A percentile compares a stretch with the other conserved stretches of the same genome.
phyloP scores from a whole-genome alignment of 2,113 vertebrate species.

The Rhadina sibilatrix region DNA sequence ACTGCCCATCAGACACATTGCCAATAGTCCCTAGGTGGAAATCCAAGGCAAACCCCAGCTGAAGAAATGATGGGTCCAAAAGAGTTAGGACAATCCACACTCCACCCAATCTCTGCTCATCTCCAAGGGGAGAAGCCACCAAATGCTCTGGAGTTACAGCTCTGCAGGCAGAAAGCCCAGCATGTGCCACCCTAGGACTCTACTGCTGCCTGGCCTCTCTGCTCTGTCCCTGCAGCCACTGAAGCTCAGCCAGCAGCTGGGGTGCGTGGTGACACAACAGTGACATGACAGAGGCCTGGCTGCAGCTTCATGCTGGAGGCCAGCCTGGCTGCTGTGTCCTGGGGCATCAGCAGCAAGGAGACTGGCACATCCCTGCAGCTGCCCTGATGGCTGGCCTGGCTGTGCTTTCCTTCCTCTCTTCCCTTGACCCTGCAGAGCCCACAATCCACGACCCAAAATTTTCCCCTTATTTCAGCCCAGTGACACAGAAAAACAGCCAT shows the following conservation, averaged over 20 bases:
- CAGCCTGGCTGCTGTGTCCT: background rate
- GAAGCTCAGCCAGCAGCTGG: background rate
- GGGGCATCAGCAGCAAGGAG: background rate
- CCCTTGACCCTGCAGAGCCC: background rate
- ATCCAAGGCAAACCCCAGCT: background rate
- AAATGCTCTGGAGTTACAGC: background rate
- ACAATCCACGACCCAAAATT: background rate
- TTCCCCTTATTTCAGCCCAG: background rate
- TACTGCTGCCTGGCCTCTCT: background rate
- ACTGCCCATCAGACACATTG: background rate
- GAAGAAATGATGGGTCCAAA: background rate
- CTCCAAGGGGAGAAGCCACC: background rate
- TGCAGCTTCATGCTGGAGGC: background rate
- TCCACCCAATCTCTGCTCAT: background rate
- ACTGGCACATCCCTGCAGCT: background rate
- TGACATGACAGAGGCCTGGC: background rate
- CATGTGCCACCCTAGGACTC: rapidly evolving
- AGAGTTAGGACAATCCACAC: background rate
- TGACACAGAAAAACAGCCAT: conserved; percentile 35
- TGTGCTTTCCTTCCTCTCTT: background rate
- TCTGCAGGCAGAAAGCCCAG: background rate
- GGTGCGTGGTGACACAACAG: rapidly evolving
- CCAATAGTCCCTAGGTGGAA: background rate
- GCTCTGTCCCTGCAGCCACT: rapidly evolving
- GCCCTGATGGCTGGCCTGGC: background rate